Conservation (phyloP, 2,797 vertebrate genomes). For the Columba guinea region DNA sequence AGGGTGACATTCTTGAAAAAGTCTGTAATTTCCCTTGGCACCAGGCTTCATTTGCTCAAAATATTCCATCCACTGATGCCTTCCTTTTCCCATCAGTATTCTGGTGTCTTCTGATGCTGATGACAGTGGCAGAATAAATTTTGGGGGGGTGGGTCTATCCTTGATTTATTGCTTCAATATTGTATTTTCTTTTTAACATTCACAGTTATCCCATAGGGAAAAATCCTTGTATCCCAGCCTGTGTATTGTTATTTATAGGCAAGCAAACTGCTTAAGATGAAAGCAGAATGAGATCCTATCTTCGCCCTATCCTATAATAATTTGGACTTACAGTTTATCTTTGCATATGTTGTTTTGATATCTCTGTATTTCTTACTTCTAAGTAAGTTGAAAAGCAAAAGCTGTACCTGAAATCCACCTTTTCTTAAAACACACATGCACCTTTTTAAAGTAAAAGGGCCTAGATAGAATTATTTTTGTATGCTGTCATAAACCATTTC, state of each 20-base stretch:
- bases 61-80: background rate
- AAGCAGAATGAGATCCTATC: background rate
- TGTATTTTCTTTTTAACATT: background rate
- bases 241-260: background rate
- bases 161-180: constrained; percentile 43
- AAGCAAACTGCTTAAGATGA: background rate
- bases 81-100: constrained; percentile 33
- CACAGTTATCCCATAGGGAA: background rate
- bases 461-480: background rate
- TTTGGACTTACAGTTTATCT: background rate
- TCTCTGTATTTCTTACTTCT: background rate
- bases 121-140: constrained; percentile 10
- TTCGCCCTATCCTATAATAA: background rate
- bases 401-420: background rate
- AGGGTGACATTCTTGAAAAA: constrained; percentile 66
- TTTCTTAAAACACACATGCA: background rate
- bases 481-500: background rate
- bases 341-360: background rate
- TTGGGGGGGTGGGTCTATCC: background rate
- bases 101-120: constrained; percentile 47
- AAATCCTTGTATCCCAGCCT: background rate
- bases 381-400: background rate
- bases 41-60: constrained; percentile 45
- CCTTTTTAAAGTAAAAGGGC: background rate
- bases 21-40: constrained; percentile 68